A percentile compares a stretch with the other conserved stretches of the same genome.
These are phyloP conservation scores for Sminthopsis crassicaudata DNA, from an alignment of 2,113 vertebrate genomes.

Conservation along the genomic window DNA sequence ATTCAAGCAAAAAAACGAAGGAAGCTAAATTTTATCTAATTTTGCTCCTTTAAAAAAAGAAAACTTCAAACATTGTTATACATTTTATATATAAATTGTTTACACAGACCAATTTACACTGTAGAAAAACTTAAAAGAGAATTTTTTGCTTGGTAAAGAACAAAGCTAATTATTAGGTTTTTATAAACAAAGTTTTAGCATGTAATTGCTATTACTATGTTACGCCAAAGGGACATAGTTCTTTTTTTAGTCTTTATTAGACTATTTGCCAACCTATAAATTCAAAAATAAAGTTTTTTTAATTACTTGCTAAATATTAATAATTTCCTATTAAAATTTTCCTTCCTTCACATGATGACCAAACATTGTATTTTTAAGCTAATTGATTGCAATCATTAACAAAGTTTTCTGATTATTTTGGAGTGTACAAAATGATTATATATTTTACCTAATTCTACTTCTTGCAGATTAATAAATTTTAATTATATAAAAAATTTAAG, in stretches of 20 bases:
- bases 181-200: constrained; percentile 33
- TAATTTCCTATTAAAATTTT: constrained; percentile 34
- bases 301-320: constrained; percentile 13
- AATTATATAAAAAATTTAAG: constrained; percentile 37
- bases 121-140: constrained; percentile 18
- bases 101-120: background rate
- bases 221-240: background rate
- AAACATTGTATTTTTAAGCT: constrained; percentile 22
- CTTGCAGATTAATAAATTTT: constrained; percentile 23
- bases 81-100: background rate
- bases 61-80: background rate
- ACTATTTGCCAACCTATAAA: background rate
- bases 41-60: background rate
- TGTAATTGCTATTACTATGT: background rate
- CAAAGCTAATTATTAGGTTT: constrained; percentile 10
- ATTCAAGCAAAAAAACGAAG: background rate
- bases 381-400: constrained; percentile 16
- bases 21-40: background rate
- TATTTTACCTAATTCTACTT: constrained; percentile 30
- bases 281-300: background rate
- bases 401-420: constrained; percentile 52
- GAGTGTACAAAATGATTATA: constrained; percentile 48
- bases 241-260: no score
- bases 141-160: constrained; percentile 28
- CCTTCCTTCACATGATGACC: constrained; percentile 19